phyloP scores from a whole-genome alignment of 1,140 invertebrate genomes.

The Sarcophaga peregrina region DNA sequence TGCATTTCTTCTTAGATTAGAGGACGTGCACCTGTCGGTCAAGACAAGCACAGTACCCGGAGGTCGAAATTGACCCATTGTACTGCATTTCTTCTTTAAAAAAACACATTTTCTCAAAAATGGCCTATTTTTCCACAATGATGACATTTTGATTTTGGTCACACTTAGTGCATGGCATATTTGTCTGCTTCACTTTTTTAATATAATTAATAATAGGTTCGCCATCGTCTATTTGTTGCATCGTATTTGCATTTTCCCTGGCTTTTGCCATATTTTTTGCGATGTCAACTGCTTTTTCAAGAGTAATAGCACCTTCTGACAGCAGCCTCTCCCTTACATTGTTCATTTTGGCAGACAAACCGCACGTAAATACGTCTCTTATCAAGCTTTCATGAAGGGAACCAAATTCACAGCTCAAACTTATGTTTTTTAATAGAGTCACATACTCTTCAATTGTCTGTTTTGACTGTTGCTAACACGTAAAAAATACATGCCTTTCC shows the following conservation, averaged over 20 bases:
- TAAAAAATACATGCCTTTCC: slow-evolving; percentile 48
- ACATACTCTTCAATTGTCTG: slow-evolving; percentile 47
- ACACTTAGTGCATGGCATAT: slow-evolving; percentile 32
- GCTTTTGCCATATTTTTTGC: slow-evolving; percentile 27
- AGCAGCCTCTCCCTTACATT: slow-evolving; percentile 45
- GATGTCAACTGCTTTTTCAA: slow-evolving; percentile 46
- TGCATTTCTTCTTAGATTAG: slow-evolving; percentile 41
- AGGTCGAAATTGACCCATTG: no score
- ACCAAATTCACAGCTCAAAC: slow-evolving; percentile 48
- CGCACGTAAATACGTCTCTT: slow-evolving; percentile 47
- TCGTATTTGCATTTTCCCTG: slow-evolving; percentile 17
- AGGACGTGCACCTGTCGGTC: no score
- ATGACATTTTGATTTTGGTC: slow-evolving; percentile 46
- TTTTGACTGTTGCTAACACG: slow-evolving; percentile 45
- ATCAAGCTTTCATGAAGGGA: slow-evolving; percentile 46
- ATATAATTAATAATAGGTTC: slow-evolving; percentile 3
- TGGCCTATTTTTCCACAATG: slow-evolving; percentile 49
- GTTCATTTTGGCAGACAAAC: slow-evolving; percentile 5
- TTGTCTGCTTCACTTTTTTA: slow-evolving; percentile 9
- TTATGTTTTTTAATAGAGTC: slow-evolving; percentile 46
- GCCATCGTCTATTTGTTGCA: slow-evolving; percentile 21
- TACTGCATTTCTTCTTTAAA: slow-evolving; percentile 37
- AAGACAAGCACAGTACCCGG: no score
- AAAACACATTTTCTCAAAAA: slow-evolving; percentile 48
- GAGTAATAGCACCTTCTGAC: slow-evolving; percentile 42